Evolutionary conservation across 2,888 invertebrate species (phyloP).

Genomic region (Drosophila mimica): DNA sequence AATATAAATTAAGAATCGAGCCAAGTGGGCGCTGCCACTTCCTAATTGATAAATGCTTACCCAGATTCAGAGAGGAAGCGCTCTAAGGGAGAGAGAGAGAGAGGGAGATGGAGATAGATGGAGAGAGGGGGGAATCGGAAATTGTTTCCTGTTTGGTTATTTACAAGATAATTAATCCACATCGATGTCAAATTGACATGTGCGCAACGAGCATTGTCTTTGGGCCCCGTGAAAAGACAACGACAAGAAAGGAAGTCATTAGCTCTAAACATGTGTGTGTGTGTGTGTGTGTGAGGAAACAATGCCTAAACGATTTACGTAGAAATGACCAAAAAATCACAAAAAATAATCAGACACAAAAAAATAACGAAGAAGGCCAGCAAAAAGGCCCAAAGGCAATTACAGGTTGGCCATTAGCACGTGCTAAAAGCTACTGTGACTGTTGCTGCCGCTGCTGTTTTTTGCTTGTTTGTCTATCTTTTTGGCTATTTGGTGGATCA

Average conservation of each 20-base stretch:
- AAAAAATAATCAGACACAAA: not conserved
- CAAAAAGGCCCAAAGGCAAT: not conserved
- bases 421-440: constrained; percentile 34
- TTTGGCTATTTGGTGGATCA: not conserved
- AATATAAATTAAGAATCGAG: not conserved
- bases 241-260: constrained; percentile 57
- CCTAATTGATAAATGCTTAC: not conserved
- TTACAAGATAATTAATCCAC: constrained; percentile 71
- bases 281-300: constrained; percentile 40
- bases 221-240: constrained; percentile 22
- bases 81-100: constrained; percentile 1
- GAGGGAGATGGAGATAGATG: not conserved
- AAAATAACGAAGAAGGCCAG: constrained; percentile 1
- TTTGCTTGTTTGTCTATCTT: not conserved
- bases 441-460: not conserved
- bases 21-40: not conserved
- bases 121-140: constrained; percentile 7
- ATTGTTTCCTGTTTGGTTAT: constrained; percentile 59
- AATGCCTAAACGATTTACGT: constrained; percentile 39
- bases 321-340: constrained; percentile 35
- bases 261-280: constrained; percentile 17
- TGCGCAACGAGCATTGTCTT: constrained; percentile 31
- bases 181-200: constrained; percentile 75
- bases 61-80: constrained; percentile 10
- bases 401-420: constrained; percentile 36